Percentiles rank a stretch among this genome's conserved stretches.
phyloP scores from a whole-genome alignment of 2,888 invertebrate genomes.

The Polydrusus tereticollis region DNA sequence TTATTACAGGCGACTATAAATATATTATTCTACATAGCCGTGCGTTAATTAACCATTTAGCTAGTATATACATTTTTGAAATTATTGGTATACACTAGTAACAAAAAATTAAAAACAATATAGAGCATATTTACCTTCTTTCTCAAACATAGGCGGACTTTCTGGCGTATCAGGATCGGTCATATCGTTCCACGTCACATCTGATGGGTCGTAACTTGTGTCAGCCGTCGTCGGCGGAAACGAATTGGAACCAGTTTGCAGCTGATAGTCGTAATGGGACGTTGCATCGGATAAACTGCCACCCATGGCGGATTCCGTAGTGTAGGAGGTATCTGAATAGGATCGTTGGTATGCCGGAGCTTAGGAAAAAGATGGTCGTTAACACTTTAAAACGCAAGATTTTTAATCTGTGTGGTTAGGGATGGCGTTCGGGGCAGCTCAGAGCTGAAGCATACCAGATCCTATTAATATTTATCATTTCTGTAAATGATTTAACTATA shows the following conservation, averaged over 20 bases:
- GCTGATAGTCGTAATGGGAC: slow-evolving; percentile 12
- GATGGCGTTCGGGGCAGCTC: no score
- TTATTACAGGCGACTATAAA: no score
- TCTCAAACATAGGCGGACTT: slow-evolving; percentile 77
- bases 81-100: neutral
- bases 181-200: slow-evolving; percentile 24
- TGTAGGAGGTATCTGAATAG: slow-evolving; percentile 15
- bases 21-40: no score
- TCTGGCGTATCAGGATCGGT: slow-evolving; percentile 72
- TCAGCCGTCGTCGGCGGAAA: neutral
- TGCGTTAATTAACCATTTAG: no score
- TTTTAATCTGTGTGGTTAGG: neutral
- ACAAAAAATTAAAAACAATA: neutral
- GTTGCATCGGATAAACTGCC: neutral
- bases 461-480: no score
- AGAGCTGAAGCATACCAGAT: no score
- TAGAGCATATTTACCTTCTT: slow-evolving; percentile 63
- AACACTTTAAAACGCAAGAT: neutral
- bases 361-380: neutral
- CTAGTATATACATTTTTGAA: no score
- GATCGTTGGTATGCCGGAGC: slow-evolving; percentile 21
- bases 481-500: no score
- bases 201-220: slow-evolving; percentile 28
- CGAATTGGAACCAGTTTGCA: slow-evolving; percentile 13
- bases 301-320: slow-evolving; percentile 4